Evolutionary conservation across 2,797 vertebrate species (phyloP), one percentile per base, ranked within the genome.

Genomic region (Helicolenus hilgendorfi): DNA sequence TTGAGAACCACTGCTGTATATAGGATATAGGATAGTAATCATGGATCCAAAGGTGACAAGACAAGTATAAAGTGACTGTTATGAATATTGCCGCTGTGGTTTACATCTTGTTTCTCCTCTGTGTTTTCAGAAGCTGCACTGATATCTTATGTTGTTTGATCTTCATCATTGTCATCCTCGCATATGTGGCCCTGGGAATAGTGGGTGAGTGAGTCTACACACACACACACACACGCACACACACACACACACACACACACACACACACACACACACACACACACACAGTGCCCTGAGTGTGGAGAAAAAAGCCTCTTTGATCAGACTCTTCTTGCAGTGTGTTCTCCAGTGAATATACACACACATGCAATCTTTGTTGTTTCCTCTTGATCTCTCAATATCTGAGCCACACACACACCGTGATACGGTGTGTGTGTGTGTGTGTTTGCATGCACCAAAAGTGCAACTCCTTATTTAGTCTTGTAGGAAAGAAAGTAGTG

Each of bases 121-220:
- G 49, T 78, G 59, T 38, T 55, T 86, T 29, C 83, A 99, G 98
- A 93, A 95, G 81, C 89, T 98, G 98, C 93, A 98, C 98, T 41
- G 98, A 99, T 10, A 35, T 98, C 77, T n/a, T 98, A 7, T 98
- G 98, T 94, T 98, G 98, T 91, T 87, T 98, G 85, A 91, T 98
- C 95, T 99, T 98, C 95, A 72, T 98, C 84, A 81, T 97, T 24
- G 97, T 98, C 94, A 96, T 99, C 92, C 64, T 98, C 71, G 96
- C 95, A 86, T 99, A 99, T 92, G 94, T 98, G 81, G 92, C 96
- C 15, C 94, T 99, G 85, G 98, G 98, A 92, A 92, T 98, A 63
- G 89, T 98, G 62, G 98, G 98, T 99, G 95, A 98, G 98, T 98
- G 95, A 98, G 98, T 97, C 24, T 6, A 45, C 9, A 70, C 38